A percentile compares a stretch with the other conserved stretches of the same genome.
Conservation (phyloP, 2,797 vertebrate species). For the Phalloptychus januarius region DNA sequence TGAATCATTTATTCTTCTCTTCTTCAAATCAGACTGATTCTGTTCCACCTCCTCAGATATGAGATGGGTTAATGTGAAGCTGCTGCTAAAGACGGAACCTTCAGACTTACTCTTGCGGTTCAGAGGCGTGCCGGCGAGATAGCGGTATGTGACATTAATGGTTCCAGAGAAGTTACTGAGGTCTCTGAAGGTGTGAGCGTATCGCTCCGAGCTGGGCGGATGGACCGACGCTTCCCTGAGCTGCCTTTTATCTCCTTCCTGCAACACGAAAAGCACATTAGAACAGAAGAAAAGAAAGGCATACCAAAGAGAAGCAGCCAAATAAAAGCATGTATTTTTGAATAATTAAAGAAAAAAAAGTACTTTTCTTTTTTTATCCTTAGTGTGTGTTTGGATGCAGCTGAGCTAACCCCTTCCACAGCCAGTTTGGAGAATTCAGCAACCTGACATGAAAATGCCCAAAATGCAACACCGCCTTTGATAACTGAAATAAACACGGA, state of each 20-base stretch:
- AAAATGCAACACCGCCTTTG: conserved; percentile 40
- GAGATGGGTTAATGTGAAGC: conserved; percentile 18
- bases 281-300: background rate
- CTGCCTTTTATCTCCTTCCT: conserved; percentile 94
- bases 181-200: conserved; percentile 92
- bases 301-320: background rate
- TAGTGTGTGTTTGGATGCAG: conserved; percentile 36
- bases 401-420: conserved; percentile 18
- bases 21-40: background rate
- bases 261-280: conserved; percentile 43
- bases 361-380: background rate
- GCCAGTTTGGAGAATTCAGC: conserved; percentile 34
- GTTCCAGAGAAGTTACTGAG: conserved; percentile 95
- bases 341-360: background rate
- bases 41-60: conserved; percentile 7
- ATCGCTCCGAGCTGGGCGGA: conserved; percentile 90
- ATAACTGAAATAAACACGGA: conserved; percentile 75
- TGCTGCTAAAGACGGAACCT: conserved; percentile 23
- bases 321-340: background rate
- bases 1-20: conserved; percentile 34
- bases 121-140: conserved; percentile 91
- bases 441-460: conserved; percentile 44
- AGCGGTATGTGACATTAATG: conserved; percentile 97
- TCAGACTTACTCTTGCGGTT: conserved; percentile 92
- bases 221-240: conserved; percentile 90